Conservation (phyloP, 2,888 invertebrate species). For the Electrophaes corylata region DNA sequence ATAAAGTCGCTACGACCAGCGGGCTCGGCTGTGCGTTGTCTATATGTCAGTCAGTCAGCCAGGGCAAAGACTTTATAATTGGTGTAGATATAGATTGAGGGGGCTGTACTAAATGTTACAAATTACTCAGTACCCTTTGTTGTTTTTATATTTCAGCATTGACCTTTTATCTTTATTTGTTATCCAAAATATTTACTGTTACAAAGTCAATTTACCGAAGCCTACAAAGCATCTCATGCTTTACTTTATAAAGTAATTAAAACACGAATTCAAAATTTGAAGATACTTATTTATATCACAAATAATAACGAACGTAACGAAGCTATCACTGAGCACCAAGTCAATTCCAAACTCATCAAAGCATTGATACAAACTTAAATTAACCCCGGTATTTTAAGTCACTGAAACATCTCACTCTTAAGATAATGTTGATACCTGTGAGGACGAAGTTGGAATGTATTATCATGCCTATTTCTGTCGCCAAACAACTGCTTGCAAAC, state of each 20-base stretch:
- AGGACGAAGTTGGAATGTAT: no score
- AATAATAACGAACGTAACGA: slow-evolving; percentile 21
- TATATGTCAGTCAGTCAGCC: no score
- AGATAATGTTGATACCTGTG: no score
- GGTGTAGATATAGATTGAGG: no score
- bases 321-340: slow-evolving; percentile 8
- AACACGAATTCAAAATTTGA: background rate
- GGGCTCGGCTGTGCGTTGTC: no score
- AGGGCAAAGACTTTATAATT: no score
- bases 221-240: background rate
- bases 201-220: background rate
- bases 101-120: no score
- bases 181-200: background rate
- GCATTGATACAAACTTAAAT: slow-evolving; percentile 27
- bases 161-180: background rate
- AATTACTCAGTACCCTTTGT: background rate
- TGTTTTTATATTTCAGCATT: background rate
- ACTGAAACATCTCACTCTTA: no score
- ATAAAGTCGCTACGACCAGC: no score
- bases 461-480: no score
- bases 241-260: slow-evolving; percentile 16
- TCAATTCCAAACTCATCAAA: slow-evolving; percentile 19
- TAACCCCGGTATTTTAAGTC: background rate
- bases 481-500: no score
- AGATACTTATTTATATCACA: slow-evolving; percentile 15